Evolutionary conservation across 2,113 vertebrate species (phyloP).

Genomic region (Rhinoptilus africanus): DNA sequence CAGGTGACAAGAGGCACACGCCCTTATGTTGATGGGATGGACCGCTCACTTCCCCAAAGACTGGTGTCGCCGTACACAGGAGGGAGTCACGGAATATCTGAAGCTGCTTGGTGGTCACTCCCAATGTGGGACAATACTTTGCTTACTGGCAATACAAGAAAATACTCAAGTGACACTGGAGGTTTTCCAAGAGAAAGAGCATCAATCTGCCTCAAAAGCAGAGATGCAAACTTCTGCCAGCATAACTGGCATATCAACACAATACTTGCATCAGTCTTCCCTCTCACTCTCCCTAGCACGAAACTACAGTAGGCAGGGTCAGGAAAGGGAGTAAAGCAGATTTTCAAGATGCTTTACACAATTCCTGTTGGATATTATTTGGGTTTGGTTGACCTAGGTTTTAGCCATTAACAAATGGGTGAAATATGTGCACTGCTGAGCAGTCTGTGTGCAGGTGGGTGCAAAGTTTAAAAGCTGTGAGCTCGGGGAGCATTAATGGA

Average conservation of each 20-base stretch:
- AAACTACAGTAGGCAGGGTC: background rate
- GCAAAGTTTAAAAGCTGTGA: background rate
- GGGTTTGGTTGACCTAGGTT: background rate
- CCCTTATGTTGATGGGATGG: background rate
- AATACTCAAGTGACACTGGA: background rate
- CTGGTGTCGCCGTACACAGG: fast-evolving
- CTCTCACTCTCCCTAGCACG: background rate
- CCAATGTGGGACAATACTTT: background rate
- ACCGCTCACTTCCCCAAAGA: background rate
- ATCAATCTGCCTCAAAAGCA: background rate
- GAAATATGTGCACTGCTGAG: background rate
- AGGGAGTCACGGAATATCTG: background rate
- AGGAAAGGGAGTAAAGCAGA: background rate
- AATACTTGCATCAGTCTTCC: background rate
- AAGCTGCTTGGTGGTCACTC: background rate
- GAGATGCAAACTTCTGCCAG: background rate
- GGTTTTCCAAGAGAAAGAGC: background rate
- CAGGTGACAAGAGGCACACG: background rate
- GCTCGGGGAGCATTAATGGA: background rate
- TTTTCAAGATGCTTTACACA: background rate
- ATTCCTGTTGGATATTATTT: background rate
- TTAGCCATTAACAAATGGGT: background rate
- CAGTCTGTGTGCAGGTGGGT: background rate
- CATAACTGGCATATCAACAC: background rate
- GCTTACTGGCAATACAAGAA: background rate